Base-by-base conservation (phyloP, 2,888 invertebrate genomes). In the Labia minor region DNA sequence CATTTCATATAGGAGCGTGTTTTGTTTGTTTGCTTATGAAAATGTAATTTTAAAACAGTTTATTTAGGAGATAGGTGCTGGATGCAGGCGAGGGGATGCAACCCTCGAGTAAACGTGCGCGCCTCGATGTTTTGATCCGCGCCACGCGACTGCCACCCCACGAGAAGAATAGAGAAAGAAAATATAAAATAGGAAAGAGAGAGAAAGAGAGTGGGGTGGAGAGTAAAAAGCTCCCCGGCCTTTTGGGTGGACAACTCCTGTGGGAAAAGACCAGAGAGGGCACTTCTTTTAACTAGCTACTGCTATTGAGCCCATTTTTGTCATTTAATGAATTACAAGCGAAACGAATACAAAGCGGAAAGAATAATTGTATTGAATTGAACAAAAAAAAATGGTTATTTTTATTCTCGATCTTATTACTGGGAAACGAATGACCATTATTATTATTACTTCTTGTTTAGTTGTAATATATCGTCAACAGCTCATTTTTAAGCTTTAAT, bases 41-140 rank as follows among this genome's bases (percentile, higher is more conserved):
- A 49, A 49, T 49, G 49, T 49, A 49, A 49, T 49, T 49, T 49
- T 49, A 49, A 49, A 49, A 49, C 49, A 49, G 49, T 49, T 49
- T 49, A 49, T 49, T 49, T 49, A 49, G 49, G 49, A 49, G 49
- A 49, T 49, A 49, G 49, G 49, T 49, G 49, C 6, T n/a, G 14
- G 49, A 49, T 49, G 49, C 49, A 49, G 49, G 49, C 49, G 49
- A 49, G 49, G 14, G 49, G 49, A n/a, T n/a, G n/a, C 14, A 16
- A n/a, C 14, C 49, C 49, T n/a, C 16, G 49, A 49, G 49, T 14
- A 49, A 49, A 16, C 14, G 49, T 3, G 49, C 49, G 49, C 49
- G 49, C 49, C 49, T 49, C 49, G 49, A 49, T 49, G 49, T 49
- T 49, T 49, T 49, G 49, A 49, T 49, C 49, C 49, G 49, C 49